A percentile compares a stretch with the other conserved stretches of the same genome.
phyloP scores from a whole-genome alignment of 2,113 vertebrate genomes.

The Chaetodon auriga region DNA sequence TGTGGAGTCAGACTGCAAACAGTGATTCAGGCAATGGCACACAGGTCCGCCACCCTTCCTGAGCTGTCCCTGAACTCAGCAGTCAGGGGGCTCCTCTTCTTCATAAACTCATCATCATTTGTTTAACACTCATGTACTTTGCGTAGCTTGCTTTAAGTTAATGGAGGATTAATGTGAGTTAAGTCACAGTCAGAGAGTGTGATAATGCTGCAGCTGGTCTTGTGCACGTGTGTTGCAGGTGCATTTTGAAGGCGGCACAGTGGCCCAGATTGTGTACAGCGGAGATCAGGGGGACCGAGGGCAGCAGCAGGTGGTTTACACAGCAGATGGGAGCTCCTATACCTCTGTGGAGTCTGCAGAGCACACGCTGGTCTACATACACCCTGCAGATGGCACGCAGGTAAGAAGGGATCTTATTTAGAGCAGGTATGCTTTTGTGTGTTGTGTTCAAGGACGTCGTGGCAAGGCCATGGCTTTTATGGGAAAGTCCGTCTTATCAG shows the following conservation, averaged over 20 bases:
- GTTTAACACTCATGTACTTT: neutral
- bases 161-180: rapidly evolving
- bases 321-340: constrained; percentile 94
- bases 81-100: too few relatives aligned
- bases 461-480: too few relatives aligned
- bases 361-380: constrained; percentile 97
- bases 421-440: neutral
- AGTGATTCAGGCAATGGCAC: constrained; percentile 76
- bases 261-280: constrained; percentile 97
- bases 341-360: constrained; percentile 96
- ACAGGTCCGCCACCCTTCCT: constrained; percentile 73
- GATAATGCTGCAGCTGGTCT: neutral
- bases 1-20: constrained; percentile 80
- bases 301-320: constrained; percentile 94
- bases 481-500: neutral
- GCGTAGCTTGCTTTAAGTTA: neutral
- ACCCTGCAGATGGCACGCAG: constrained; percentile 94
- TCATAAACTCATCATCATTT: too few relatives aligned
- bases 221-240: constrained; percentile 84
- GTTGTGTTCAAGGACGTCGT: neutral
- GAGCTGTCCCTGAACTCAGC: neutral
- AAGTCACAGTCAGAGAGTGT: neutral
- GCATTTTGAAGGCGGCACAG: constrained; percentile 91
- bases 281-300: constrained; percentile 91
- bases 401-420: constrained; percentile 69